Base-by-base conservation (phyloP, 2,797 vertebrate genomes). In the Chiroxiphia lanceolata region DNA sequence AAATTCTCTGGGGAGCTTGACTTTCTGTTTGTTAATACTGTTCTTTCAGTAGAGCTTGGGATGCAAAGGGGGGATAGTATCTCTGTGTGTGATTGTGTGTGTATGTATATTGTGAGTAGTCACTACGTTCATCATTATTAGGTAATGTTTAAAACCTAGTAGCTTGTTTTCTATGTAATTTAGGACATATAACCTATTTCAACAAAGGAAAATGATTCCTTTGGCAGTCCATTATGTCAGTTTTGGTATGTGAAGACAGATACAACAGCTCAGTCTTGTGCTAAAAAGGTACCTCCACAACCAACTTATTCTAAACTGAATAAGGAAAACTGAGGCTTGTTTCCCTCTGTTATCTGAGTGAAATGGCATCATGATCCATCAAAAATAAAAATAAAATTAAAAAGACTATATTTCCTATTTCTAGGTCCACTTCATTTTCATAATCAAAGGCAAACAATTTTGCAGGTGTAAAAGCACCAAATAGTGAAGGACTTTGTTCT, bases 11-110 rank as follows among this genome's bases (percentile, higher is more conserved):
- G 17, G 25, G 7, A 56, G 1, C 8, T 4, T 59, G 27, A 31
- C 8, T 4, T 64, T 71, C 20, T 26, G 3, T 60, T 91, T 57
- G 10, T 18, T 83, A 64, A 44, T 38, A 29, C 3, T 54, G 6
- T 38, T 60, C 7, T 45, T 88, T 83, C 27, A 48, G 34, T 29
- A 23, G 26, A 68, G 3, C 3, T 31, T 83, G 70, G 29, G 27
- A 17, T 82, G 33, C 50, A 80, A 42, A 34, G 19, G 9, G 8
- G 11, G 6, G 7, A 14, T 23, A 64, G 4, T 4, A 36, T 10
- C 31, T 57, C 33, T n/a, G 5, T 11, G 1, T 40, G 23, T 36
- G 15, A 59, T 10, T 0, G 0, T 4, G 3, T 38, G 9, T 21
- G 6, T 15, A 4, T 19, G 2, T 42, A 15, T 54, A 33, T 33